Conservation (phyloP, 2,797 vertebrate genomes). For the Gambelia wislizenii region DNA sequence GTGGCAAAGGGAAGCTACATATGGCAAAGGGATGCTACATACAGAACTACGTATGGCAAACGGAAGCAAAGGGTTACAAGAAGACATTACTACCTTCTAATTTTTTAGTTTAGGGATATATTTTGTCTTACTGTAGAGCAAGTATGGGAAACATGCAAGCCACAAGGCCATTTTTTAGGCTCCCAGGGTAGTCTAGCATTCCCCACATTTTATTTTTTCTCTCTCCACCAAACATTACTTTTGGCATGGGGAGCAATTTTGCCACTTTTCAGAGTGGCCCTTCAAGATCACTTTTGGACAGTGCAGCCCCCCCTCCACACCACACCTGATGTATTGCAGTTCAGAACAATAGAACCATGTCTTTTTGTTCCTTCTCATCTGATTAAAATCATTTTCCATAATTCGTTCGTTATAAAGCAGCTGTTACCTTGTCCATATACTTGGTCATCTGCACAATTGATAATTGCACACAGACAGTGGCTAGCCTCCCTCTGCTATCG, state of each 20-base stretch:
- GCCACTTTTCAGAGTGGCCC: no score
- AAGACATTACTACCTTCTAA: not conserved
- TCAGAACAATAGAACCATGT: not conserved
- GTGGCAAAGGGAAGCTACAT: no score
- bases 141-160: not conserved
- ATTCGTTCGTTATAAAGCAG: conserved; percentile 17
- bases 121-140: not conserved
- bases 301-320: no score
- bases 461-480: conserved; percentile 2
- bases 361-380: conserved; percentile 43
- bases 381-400: conserved; percentile 45
- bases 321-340: no score
- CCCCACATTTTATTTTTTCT: no score
- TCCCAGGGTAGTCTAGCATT: no score
- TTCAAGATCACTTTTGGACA: no score
- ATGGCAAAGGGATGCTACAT: no score
- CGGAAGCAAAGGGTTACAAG: not conserved
- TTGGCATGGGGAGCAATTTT: no score
- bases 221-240: no score
- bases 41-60: not conserved
- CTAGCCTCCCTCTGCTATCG: conserved; percentile 8
- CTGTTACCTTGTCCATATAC: conserved; percentile 24
- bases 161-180: no score
- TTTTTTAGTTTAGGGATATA: not conserved
- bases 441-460: conserved; percentile 24